Evolutionary conservation across 2,113 vertebrate species (phyloP), one percentile per base, ranked within the genome.

Genomic region (Sardina pilchardus): DNA sequence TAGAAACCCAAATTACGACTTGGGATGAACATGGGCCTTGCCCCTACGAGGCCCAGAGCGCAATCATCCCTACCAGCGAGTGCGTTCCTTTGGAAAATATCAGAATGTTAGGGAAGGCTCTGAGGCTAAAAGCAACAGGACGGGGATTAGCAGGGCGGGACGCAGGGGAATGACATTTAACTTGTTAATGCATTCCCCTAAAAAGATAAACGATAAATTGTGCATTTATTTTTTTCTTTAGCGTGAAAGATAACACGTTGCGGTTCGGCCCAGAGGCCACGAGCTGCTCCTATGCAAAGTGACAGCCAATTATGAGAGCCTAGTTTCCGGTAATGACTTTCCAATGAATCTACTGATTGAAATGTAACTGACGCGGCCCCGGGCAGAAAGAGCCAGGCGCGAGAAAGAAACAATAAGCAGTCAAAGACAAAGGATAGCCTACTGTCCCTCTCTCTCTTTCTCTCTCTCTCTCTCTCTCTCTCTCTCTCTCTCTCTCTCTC

Each of bases 181-280:
- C 94, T 95, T 94, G 94, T 95, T 95, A 94, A 95, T 95, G 94
- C 95, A 78, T 95, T 95, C 92, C 90, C 82, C 63, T 89, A 90
- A 89, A 85, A 92, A 96, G 97, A 99, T 98, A 94, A 94, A 95
- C 85, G 97, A 99, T 99, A 99, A 98, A 97, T 93, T 80, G 93
- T 94, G 95, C 93, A 94, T 96, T 78, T 95, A 96, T 95, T 95
- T 95, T 75, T 93, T 92, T 90, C 94, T 93, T 94, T 96, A 95
- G 95, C 96, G 95, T 91, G 91, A 95, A 94, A 91, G 97, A 99
- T 99, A 98, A 99, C 91, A 88, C 84, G 87, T 91, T 94, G 94
- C 94, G 94, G 95, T 97, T 97, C 95, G 95, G 95, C 95, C 93
- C n/a, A 91, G 90, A 95, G 95, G 95, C 92, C 90, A 92, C 93